Base-by-base conservation (phyloP, 2,888 invertebrate genomes). In the Netelia melanura region DNA sequence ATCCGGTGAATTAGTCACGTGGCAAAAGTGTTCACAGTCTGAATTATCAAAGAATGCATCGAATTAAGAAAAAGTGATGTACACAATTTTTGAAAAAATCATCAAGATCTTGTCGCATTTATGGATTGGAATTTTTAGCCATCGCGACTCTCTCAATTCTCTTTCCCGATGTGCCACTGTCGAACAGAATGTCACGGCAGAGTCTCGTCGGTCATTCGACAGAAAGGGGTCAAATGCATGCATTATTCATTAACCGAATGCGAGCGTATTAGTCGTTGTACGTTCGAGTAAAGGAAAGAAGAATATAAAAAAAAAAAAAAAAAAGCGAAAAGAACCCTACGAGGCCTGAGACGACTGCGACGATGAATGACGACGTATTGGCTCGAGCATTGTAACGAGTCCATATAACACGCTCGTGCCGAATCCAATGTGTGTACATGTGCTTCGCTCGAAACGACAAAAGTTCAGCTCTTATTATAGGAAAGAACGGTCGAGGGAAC, bases 181-280 rank as follows among this genome's bases (percentile, higher is more conserved):
- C 17, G 21, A 30, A 14, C 48, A 30, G 54, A 72, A 43, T 11
- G 58, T 21, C 44, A 30, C 30, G 70, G 8, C 17, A 44, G 52
- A 2, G 78, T 23, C 14, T 8, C 11, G 71, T 75, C 76, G 82
- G 85, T 82, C 82, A 82, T 82, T 82, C 82, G 82, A 85, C 82
- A 71, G 71, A 85, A 85, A 85, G 82, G 76, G 85, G 85, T 85
- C 85, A 82, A 85, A 85, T 54, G 25, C 43, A 82, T 85, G 79
- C 30, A 82, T 85, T 76, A 85, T 85, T 85, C 85, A 85, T 85
- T 48, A 82, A 68, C 75, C 79, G 79, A 82, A 80, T 80, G 74
- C 70, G 64, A 65, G 64, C 48, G 56, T 14, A 9, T 14, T 56
- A n/a, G 54, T 71, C 65, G 54, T 72, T 71, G 65, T 75, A 70